Conservation (phyloP, 2,888 invertebrate species). For the Netelia virgata region DNA sequence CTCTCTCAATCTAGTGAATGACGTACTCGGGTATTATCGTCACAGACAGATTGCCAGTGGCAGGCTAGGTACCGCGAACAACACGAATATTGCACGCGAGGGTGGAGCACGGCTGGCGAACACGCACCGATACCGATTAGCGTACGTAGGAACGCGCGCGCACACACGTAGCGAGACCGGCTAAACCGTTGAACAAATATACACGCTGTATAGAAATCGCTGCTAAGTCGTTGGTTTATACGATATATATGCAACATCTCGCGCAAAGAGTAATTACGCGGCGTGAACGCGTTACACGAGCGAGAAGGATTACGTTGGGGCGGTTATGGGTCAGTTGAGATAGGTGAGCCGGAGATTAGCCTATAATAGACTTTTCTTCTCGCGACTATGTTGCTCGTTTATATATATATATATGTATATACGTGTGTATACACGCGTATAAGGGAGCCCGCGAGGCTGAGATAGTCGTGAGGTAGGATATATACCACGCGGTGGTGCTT, state of each 20-base stretch:
- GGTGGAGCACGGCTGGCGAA: slow-evolving; percentile 34
- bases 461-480: background rate
- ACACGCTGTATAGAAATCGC: background rate
- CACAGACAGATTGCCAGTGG: background rate
- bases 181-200: background rate
- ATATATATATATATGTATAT: background rate
- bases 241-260: slow-evolving; percentile 23
- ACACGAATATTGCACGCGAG: slow-evolving; percentile 48
- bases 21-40: slow-evolving; percentile 1
- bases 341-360: slow-evolving; percentile 76
- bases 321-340: slow-evolving; percentile 76
- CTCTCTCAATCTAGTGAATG: background rate
- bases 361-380: slow-evolving; percentile 68
- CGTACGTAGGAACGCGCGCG: slow-evolving; percentile 12
- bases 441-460: slow-evolving; percentile 14
- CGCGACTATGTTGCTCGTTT: background rate
- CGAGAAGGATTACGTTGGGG: slow-evolving; percentile 69
- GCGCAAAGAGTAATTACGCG: slow-evolving; percentile 67
- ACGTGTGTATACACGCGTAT: no score
- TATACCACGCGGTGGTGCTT: no score
- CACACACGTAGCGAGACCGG: background rate
- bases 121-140: slow-evolving; percentile 53
- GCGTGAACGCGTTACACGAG: slow-evolving; percentile 69
- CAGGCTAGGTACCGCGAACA: background rate
- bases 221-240: background rate